phyloP scores from a whole-genome alignment of 2,888 invertebrate genomes.

The Ramazzottius varieornatus region DNA sequence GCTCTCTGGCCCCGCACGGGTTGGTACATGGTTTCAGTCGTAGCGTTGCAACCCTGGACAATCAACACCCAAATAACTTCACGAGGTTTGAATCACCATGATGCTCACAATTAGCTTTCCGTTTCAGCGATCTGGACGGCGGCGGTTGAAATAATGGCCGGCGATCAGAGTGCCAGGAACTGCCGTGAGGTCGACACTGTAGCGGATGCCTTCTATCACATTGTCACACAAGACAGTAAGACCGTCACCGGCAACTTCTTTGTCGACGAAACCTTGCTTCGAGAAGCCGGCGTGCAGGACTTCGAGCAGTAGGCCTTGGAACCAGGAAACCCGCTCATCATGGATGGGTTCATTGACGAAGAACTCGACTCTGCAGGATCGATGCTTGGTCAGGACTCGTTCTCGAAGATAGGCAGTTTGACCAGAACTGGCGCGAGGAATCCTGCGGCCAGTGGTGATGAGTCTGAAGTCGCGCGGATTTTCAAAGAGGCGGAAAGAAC shows the following conservation, averaged over 20 bases:
- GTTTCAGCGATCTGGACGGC: conserved; percentile 59
- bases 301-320: conserved; percentile 56
- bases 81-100: too few species aligned
- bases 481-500: neutral
- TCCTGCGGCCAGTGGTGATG: too few species aligned
- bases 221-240: conserved; percentile 48
- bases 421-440: neutral
- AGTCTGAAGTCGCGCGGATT: neutral
- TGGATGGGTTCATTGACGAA: neutral
- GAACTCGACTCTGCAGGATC: neutral
- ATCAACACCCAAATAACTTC: neutral
- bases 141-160: conserved; percentile 43
- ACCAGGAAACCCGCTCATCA: conserved; percentile 33
- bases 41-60: too few species aligned
- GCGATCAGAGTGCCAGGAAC: conserved; percentile 31
- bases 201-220: conserved; percentile 48
- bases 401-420: neutral
- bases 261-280: conserved; percentile 65
- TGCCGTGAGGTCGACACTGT: conserved; percentile 51
- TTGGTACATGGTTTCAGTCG: too few species aligned
- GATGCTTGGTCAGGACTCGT: neutral
- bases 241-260: conserved; percentile 60
- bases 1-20: conserved; percentile 24
- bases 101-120: too few species aligned
- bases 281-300: conserved; percentile 48